Conservation (phyloP, 2,888 invertebrate genomes). For the Cremastinae sp. region DNA sequence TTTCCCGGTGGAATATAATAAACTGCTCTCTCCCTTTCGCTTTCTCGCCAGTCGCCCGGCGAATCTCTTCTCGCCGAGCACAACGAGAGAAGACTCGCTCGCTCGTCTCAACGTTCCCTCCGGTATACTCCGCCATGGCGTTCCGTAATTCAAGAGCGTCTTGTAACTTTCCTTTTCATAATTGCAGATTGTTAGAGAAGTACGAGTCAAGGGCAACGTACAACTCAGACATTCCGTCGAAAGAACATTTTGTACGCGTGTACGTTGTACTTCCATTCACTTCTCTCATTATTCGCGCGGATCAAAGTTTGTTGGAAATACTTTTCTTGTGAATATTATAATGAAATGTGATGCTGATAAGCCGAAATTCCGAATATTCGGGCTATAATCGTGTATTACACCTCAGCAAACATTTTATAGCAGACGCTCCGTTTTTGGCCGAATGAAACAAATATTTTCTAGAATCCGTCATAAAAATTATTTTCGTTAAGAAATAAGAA, state of each 20-base stretch:
- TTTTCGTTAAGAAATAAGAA: too few species aligned
- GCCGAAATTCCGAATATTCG: too few species aligned
- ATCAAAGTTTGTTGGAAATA: constrained; percentile 2
- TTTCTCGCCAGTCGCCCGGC: constrained; percentile 20
- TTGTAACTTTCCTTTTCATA: constrained; percentile 67
- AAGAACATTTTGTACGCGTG: background rate
- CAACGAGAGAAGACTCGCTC: constrained; percentile 39
- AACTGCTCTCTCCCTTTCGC: constrained; percentile 55
- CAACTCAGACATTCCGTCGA: constrained; percentile 26
- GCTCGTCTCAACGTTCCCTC: constrained; percentile 35
- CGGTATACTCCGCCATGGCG: constrained; percentile 30
- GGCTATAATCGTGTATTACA: too few species aligned
- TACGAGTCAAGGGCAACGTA: constrained; percentile 38
- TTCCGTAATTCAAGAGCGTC: constrained; percentile 63
- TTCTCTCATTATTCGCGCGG: too few species aligned
- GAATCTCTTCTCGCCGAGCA: constrained; percentile 37
- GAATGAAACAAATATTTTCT: too few species aligned
- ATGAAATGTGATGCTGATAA: too few species aligned
- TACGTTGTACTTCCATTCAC: too few species aligned
- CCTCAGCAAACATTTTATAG: too few species aligned
- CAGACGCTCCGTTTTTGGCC: too few species aligned
- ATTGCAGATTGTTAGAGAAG: constrained; percentile 66
- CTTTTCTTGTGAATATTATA: constrained; percentile 44
- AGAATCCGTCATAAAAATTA: too few species aligned
- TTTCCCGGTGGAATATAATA: constrained; percentile 65